A percentile compares a stretch with the other conserved stretches of the same genome.
Evolutionary conservation across 2,888 invertebrate genomes (phyloP).

Genomic region (Cartodere bifasciata): DNA sequence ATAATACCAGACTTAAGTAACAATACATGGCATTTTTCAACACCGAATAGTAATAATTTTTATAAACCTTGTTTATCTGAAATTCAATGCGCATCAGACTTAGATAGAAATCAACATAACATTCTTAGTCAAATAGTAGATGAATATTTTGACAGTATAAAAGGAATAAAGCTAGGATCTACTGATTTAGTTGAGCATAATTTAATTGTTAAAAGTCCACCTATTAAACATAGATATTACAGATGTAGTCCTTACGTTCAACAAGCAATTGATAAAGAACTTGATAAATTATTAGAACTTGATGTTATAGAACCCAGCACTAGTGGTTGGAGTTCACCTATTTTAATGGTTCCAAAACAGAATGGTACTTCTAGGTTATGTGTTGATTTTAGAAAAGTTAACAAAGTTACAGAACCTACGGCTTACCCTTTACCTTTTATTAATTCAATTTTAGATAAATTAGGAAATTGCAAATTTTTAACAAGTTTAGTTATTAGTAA

Average conservation of each 20-base stretch:
- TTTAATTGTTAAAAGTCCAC: conserved; percentile 1
- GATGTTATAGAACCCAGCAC: conserved; percentile 7
- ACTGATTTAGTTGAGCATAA: conserved; percentile 9
- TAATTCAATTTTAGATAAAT: conserved; percentile 2
- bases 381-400: conserved; percentile 3
- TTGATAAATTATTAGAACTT: conserved; percentile 9
- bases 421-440: conserved; percentile 6
- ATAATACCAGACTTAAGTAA: too few relatives aligned
- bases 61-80: too few relatives aligned
- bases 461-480: conserved; percentile 3
- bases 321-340: conserved; percentile 7
- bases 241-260: conserved; percentile 1
- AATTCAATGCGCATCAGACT: background rate
- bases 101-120: background rate
- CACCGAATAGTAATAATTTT: too few relatives aligned
- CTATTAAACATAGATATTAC: conserved; percentile 4
- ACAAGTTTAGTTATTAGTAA: background rate
- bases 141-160: conserved; percentile 6
- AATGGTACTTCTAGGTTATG: conserved; percentile 2
- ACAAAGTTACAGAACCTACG: background rate
- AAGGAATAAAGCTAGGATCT: conserved; percentile 3
- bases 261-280: conserved; percentile 6
- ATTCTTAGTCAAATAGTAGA: background rate
- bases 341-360: conserved; percentile 6
- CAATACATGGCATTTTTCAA: too few relatives aligned